Evolutionary conservation across 2,888 invertebrate genomes (phyloP).

Genomic region (Gisinianus flammeolus): DNA sequence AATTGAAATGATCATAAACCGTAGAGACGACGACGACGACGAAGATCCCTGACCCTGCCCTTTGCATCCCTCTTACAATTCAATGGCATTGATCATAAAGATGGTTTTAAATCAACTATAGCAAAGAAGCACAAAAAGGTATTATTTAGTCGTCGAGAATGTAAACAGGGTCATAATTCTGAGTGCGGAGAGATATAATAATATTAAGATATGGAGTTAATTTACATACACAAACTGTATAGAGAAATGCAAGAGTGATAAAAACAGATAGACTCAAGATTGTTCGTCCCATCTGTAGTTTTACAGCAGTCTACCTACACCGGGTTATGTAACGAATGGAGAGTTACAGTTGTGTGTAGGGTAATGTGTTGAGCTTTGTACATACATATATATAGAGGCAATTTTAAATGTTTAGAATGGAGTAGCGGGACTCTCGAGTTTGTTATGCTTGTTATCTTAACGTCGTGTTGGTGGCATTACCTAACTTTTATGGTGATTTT

Average conservation of each 20-base stretch:
- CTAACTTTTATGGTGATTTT: slow-evolving; percentile 53
- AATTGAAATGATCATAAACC: not conserved
- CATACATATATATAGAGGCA: not conserved
- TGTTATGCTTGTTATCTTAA: slow-evolving; percentile 27
- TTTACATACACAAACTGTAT: not conserved
- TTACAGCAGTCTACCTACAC: no score
- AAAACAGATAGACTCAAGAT: not conserved
- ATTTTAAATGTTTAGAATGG: not conserved
- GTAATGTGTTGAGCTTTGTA: not conserved
- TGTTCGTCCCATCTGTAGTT: no score
- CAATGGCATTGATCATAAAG: not conserved
- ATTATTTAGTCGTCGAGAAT: not conserved
- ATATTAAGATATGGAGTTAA: not conserved
- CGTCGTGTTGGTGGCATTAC: slow-evolving; percentile 39
- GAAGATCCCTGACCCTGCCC: slow-evolving; percentile 17
- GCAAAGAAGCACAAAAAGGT: slow-evolving; percentile 11
- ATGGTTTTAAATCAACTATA: not conserved
- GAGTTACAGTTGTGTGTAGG: not conserved
- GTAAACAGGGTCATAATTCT: slow-evolving; percentile 12
- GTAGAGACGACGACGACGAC: not conserved
- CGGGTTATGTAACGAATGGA: no score
- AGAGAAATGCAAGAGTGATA: not conserved
- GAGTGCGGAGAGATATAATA: not conserved
- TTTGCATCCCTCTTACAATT: not conserved
- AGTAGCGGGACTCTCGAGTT: slow-evolving; percentile 20